Evolutionary conservation across 2,797 vertebrate species (phyloP), one percentile per base, ranked within the genome.

Genomic region (Neomorphus geoffroyi): DNA sequence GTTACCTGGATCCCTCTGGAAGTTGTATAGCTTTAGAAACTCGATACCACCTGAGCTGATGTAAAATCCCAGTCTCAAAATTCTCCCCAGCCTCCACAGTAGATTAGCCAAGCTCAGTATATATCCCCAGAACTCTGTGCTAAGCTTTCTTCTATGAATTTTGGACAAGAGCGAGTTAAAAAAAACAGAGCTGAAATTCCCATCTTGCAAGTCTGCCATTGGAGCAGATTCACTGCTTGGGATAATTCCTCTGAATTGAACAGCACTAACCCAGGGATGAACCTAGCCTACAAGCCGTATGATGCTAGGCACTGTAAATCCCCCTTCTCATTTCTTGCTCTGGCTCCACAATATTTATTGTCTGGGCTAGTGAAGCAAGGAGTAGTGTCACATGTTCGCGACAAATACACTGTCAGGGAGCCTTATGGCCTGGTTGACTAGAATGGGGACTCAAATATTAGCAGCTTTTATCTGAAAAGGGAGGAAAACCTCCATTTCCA

Each of bases 211-310:
- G 61, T 71, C 83, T 92, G 82, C 46, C 70, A 8, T 2, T 37
- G 85, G 82, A 90, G 80, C 48, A 81, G 82, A 92, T 77, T 86
- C 91, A 57, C 24, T 74, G 90, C 90, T 86, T 24, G 91, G 88
- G 92, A 93, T 92, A 94, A 94, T 93, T 87, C 88, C 94, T 77
- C 24, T 19, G 70, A 85, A 77, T 13, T 81, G 92, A 87, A 67
- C 80, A 84, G 92, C 86, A 28, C 51, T 95, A 96, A 95, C 91
- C 87, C 94, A 21, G 88, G 82, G 90, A 88, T 96, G 91, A 97
- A 94, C 93, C 81, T 22, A 30, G 89, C 69, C 92, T 83, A 91
- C 70, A 70, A 78, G 82, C 79, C 91, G 28, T 61, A 64, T 23
- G 77, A 90, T 91, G 66, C 91, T 58, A 19, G 7, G 33, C 80